These are phyloP conservation scores for Troilus luridus DNA, from an alignment of 2,888 invertebrate species.

Conservation along the genomic window DNA sequence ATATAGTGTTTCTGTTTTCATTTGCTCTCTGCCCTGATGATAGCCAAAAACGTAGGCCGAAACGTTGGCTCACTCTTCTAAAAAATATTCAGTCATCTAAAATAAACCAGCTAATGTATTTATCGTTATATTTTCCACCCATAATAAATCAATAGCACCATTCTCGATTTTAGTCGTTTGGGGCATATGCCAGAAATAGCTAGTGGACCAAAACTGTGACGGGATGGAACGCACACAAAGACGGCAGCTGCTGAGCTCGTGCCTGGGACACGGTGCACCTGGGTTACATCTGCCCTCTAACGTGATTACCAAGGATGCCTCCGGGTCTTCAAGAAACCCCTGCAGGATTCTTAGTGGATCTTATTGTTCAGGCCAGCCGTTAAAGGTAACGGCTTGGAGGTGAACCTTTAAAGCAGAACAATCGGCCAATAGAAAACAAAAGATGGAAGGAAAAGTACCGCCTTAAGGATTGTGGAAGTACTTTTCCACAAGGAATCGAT, in stretches of 20 bases:
- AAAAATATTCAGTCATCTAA: too few species aligned
- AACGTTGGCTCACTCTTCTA: too few species aligned
- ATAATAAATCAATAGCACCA: neutral
- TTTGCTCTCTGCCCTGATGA: too few species aligned
- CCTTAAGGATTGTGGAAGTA: too few species aligned
- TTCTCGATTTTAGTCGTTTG: neutral
- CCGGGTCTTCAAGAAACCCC: neutral
- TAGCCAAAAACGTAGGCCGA: too few species aligned
- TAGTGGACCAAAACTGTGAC: neutral
- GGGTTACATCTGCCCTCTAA: slow-evolving; percentile 42
- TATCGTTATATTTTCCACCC: too few species aligned
- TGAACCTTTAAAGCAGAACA: neutral
- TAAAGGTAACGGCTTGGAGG: neutral
- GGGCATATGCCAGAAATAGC: neutral
- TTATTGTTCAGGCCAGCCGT: neutral
- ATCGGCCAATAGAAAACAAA: neutral
- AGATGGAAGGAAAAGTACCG: neutral
- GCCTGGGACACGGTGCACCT: neutral
- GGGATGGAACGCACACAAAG: neutral
- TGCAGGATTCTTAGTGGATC: neutral
- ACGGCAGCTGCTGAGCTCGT: slow-evolving; percentile 30
- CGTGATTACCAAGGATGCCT: neutral
- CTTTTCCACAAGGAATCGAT: too few species aligned
- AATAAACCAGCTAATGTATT: too few species aligned
- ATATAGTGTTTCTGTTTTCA: too few species aligned